Evolutionary conservation across 2,113 vertebrate species (phyloP), one percentile per base, ranked within the genome.

Genomic region (Peromyscus polionotus): DNA sequence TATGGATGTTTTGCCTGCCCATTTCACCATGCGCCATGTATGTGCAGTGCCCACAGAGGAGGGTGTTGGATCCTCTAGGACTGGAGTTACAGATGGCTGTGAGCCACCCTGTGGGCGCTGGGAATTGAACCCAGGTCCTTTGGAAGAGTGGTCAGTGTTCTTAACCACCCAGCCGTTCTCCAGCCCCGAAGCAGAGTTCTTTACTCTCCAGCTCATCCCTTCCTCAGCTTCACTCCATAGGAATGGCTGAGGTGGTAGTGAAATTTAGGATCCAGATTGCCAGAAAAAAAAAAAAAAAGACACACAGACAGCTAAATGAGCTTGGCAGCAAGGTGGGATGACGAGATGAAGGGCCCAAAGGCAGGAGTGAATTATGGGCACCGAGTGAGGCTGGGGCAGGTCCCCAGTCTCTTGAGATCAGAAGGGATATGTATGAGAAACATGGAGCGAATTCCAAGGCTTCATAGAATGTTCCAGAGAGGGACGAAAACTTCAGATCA

Each of bases 271-370:
- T 80, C 22, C 2, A 65, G 84, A 84, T 45, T 65, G 70, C 90
- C 90, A 45, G 81, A 42, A 42, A 57, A 75, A 67, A 84, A 94
- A 81, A 36, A 20, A 80, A 81, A 51, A n/a, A 4, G n/a, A 61
- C 86, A 93, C 87, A 91, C n/a, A 91, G 95, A 95, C 88, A 95
- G 81, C 88, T 97, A 91, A 97, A 94, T 95, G 91, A 83, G 92
- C 84, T 87, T 97, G 94, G 95, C 95, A 94, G 80, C 65, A 96
- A 95, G 91, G 76, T 51, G 81, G 93, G 67, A 51, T 90, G 88
- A n/a, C 67, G 81, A 81, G 61, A 57, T 48, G 88, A 63, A 76
- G 88, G 84, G 61, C 92, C 91, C 28, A 54, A 63, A 87, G 91
- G 77, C 86, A 96, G 96, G 89, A 80, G 87, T 67, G 94, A 67